These are phyloP conservation scores for Corythoichthys haematopterus DNA, from an alignment of 2,113 vertebrate species.

Conservation along the genomic window DNA sequence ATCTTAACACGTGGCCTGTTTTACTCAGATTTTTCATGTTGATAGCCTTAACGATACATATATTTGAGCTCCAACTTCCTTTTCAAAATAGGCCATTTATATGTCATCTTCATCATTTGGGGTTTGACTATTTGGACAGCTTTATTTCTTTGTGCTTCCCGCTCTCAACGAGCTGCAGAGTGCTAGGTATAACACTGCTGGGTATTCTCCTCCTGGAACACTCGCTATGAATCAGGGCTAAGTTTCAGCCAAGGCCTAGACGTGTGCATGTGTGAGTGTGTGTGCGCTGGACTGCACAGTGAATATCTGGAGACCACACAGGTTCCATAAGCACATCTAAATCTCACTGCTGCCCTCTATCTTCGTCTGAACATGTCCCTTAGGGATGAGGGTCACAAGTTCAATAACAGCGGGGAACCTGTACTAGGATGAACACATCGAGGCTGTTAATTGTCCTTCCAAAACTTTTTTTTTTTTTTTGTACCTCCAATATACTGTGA, in stretches of 20 bases:
- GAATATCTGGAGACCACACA: constrained; percentile 94
- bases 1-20: constrained; percentile 37
- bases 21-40: constrained; percentile 61
- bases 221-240: constrained; percentile 70
- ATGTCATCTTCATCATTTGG: constrained; percentile 47
- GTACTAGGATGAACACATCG: constrained; percentile 75
- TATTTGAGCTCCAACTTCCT: constrained; percentile 53
- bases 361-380: constrained; percentile 85
- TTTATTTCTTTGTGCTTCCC: constrained; percentile 54
- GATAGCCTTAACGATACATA: constrained; percentile 66
- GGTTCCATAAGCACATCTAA: constrained; percentile 81
- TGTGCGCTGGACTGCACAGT: constrained; percentile 78
- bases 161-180: constrained; percentile 47
- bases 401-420: constrained; percentile 86
- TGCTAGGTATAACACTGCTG: constrained; percentile 58
- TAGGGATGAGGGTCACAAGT: constrained; percentile 87
- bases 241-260: constrained; percentile 64
- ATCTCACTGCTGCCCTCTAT: constrained; percentile 91
- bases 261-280: constrained; percentile 61
- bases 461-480: constrained; percentile 5
- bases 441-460: constrained; percentile 68
- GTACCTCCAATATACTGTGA: not conserved
- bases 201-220: constrained; percentile 73
- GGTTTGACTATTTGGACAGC: constrained; percentile 51
- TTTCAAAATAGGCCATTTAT: constrained; percentile 65